Evolutionary conservation across 35 echinoderm and acorn worm species (phyloP), one percentile per base, ranked within the genome.

Genomic region (Lytechinus variegatus): DNA sequence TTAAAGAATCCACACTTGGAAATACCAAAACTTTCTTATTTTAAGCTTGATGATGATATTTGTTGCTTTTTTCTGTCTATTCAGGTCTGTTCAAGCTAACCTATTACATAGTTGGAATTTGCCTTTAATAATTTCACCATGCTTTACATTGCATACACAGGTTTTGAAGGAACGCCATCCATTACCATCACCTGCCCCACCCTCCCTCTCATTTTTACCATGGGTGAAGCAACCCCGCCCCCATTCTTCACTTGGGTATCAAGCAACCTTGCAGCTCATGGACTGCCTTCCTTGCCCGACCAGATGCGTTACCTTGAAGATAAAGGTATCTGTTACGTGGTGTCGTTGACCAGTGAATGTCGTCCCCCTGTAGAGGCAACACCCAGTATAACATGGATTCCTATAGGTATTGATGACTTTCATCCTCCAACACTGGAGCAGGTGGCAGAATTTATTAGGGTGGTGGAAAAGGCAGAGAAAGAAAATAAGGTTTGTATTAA

Each of bases 231-330:
- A 21, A 93, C 52, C 9, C 54, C 92, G 5, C 92, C 92, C 10
- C 92, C 92, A 12, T 93, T 93, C 92, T 93, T 93, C 54, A 93
- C 92, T 16, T 93, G 92, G 92, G 92, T 93, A 24, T 93, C 92
- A 27, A 54, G 27, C 92, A 27, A 13, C 55, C 92, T 93, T n/a
- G 92, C 92, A 11, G 92, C 92, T 54, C 92, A 93, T 93, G 92
- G 53, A 11, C 57, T 93, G 92, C 92, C 92, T 13, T 93, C 92
- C 53, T 10, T 9, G 3, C 29, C 27, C 8, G 92, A 57, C 54
- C 92, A 93, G 28, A 54, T 93, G 92, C 92, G 55, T 5, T 93
- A 55, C 55, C 92, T 93, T 13, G 53, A 14, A 24, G 92, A 93
- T 11, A 93, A 93, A 13, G 55, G 55, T 54, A 93, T 93, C 11